These are phyloP conservation scores for Cettia cetti DNA, from an alignment of 2,113 vertebrate species.

Conservation along the genomic window DNA sequence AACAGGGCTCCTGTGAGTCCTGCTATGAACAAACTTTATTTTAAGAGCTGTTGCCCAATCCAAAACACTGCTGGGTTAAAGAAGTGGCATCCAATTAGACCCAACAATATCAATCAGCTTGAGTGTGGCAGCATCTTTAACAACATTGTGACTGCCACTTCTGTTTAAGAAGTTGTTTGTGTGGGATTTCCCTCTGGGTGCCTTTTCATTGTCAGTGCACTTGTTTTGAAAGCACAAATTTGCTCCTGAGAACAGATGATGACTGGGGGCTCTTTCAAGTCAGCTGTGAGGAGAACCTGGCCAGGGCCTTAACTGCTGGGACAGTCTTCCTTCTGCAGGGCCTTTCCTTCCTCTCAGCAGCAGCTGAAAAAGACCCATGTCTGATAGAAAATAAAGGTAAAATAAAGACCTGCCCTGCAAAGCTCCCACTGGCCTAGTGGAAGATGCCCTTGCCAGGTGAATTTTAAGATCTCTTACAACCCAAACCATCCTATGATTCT, in stretches of 20 bases:
- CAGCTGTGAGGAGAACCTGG: background rate
- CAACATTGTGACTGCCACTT: background rate
- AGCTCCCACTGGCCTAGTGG: background rate
- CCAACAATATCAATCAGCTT: background rate
- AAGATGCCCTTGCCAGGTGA: background rate
- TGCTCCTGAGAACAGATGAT: constrained; percentile 18
- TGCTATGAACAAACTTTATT: background rate
- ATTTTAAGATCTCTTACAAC: background rate
- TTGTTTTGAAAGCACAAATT: constrained; percentile 34
- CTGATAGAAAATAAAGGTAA: background rate
- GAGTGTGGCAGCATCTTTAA: background rate
- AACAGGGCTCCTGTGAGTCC: rapidly evolving
- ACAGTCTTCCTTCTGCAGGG: background rate
- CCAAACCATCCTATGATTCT: background rate
- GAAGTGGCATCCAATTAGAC: background rate
- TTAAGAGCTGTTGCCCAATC: background rate
- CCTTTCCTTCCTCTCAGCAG: background rate
- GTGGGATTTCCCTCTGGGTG: background rate
- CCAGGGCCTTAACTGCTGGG: background rate
- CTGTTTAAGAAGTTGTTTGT: background rate
- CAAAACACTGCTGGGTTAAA: background rate
- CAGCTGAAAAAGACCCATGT: background rate
- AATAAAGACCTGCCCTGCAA: background rate
- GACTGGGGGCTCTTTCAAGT: background rate
- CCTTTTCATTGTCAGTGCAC: background rate